These are phyloP conservation scores for Heliocidaris tuberculata DNA, from an alignment of 35 echinoderm and acorn worm genomes.

Conservation along the genomic window DNA sequence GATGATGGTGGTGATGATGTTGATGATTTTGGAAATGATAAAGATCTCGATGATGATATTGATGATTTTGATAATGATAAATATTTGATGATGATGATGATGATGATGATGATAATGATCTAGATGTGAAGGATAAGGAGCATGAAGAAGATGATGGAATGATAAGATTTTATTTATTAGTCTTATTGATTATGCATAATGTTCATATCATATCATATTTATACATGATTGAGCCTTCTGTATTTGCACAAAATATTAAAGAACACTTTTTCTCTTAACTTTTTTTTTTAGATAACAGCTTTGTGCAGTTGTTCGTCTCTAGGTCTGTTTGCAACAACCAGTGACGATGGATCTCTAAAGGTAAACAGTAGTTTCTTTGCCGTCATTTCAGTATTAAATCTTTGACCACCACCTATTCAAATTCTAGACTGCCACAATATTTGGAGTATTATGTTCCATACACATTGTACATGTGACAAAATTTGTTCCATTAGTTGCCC, in stretches of 20 bases:
- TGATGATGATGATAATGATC: too few relatives aligned
- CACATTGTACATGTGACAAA: too few relatives aligned
- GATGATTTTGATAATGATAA: neutral
- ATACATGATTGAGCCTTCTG: neutral
- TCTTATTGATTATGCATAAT: too few relatives aligned
- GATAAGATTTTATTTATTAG: too few relatives aligned
- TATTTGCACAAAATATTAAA: too few relatives aligned
- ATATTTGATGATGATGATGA: neutral
- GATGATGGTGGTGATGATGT: neutral
- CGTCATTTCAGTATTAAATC: neutral
- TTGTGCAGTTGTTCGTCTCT: slow-evolving; percentile 78
- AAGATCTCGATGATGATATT: neutral
- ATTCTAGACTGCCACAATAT: too few relatives aligned
- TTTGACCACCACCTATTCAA: too few relatives aligned
- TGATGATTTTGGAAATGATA: neutral
- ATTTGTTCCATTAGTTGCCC: too few relatives aligned
- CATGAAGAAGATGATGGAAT: too few relatives aligned
- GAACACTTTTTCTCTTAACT: neutral
- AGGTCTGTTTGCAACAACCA: slow-evolving; percentile 90
- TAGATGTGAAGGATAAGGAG: too few relatives aligned
- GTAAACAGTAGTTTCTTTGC: slow-evolving; percentile 41
- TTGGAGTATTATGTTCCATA: too few relatives aligned
- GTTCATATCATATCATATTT: too few relatives aligned
- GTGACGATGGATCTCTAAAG: slow-evolving; percentile 82
- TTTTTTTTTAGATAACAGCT: slow-evolving; percentile 64